Base-by-base conservation (phyloP, 2,888 invertebrate species). In the Antheraea assamensis region DNA sequence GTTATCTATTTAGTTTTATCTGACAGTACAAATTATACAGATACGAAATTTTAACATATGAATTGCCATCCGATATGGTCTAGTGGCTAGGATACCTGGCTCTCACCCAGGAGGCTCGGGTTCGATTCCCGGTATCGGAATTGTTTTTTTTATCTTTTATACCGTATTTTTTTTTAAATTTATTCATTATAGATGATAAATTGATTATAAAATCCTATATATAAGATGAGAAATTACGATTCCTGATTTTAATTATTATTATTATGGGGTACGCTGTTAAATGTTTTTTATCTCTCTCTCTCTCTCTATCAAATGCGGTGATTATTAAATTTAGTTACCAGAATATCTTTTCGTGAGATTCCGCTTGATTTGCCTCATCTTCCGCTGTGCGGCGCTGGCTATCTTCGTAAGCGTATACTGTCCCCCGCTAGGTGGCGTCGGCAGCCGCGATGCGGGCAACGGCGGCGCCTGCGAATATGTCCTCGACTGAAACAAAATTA, bases 361-460 rank as follows among this genome's bases (percentile, higher is more conserved):
- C 76, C 96, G 95, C 82, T 96, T 96, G 77, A 97, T 94, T 82
- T 96, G 96, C 75, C 95, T 95, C 95, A 97, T 96, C 83, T 96
- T 96, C 74, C 88, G 86, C 77, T 94, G 94, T 5, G 96, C 96
- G 0, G 95, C 95, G 82, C 95, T 95, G n/a, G 96, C 96, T 78
- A 96, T 94, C 83, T 95, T 95, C 0, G 95, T 96, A 30, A 97
- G 95, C 0, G 96, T 96, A 89, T 97, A 96, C 70, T 95, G 95
- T 66, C 96, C 96, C 75, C 93, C 93, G 71, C 93, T 93, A 19
- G 97, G 96, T 58, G 96, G 95, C 71, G 96, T 95, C 2, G 97
- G 97, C 58, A 97, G 90, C 71, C 91, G 82, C 13, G 91, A 87
- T 17, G 92, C 88, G 0, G 93, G 93, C 70, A 92, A 76, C 2